Conservation (phyloP, 23 tunicate species). For the Styela clava region DNA sequence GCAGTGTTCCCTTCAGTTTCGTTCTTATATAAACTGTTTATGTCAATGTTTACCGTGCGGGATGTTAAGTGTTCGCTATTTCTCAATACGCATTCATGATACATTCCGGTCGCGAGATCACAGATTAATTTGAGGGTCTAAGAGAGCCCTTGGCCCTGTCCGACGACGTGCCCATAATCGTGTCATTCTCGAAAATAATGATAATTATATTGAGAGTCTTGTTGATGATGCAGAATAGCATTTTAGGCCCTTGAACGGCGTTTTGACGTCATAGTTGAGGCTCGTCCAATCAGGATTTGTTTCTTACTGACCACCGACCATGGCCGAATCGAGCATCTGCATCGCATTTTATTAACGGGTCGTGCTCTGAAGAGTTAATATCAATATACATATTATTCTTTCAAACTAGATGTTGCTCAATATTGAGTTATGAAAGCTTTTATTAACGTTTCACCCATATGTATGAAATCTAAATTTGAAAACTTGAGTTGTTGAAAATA, state of each 20-base stretch:
- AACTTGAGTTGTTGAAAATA: too few species aligned
- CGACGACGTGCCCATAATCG: background rate
- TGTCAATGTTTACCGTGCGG: conserved; percentile 33
- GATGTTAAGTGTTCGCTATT: conserved; percentile 12
- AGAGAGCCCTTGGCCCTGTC: background rate
- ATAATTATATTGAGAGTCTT: background rate
- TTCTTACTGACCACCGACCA: too few species aligned
- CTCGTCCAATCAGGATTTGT: too few species aligned
- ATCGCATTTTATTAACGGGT: too few species aligned
- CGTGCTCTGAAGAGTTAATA: too few species aligned
- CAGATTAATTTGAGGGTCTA: background rate
- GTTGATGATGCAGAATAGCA: background rate
- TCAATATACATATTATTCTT: too few species aligned
- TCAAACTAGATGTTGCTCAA: too few species aligned
- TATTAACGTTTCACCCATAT: too few species aligned
- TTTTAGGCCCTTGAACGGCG: background rate
- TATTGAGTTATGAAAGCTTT: too few species aligned
- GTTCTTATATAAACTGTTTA: conserved; percentile 16
- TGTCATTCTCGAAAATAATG: background rate
- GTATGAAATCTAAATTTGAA: too few species aligned
- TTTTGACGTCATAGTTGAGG: background rate
- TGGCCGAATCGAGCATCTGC: too few species aligned
- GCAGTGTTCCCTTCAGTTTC: too few species aligned
- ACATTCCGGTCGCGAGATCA: background rate
- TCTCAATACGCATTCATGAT: conserved; percentile 21